A percentile compares a stretch with the other conserved stretches of the same genome.
Evolutionary conservation across 2,888 invertebrate genomes (phyloP).

Genomic region (Alloplasta piceator): DNA sequence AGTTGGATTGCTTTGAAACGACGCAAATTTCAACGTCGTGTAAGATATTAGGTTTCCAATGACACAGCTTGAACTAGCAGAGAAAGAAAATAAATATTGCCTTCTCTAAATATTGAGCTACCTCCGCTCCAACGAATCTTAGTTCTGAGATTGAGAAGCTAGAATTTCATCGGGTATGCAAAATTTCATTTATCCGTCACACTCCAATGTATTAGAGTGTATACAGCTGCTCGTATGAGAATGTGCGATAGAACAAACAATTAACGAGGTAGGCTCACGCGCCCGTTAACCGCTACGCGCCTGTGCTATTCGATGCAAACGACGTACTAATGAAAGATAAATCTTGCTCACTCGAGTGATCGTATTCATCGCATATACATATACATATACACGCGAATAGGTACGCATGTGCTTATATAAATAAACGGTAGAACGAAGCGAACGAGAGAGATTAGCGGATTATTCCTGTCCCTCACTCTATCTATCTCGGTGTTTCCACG

Average conservation of each 20-base stretch:
- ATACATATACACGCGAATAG: neutral
- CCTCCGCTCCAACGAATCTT: no score
- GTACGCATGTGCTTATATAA: neutral
- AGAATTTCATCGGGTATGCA: no score
- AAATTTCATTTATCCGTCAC: neutral
- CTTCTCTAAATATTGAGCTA: no score
- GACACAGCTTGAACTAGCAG: no score
- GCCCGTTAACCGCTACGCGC: slow-evolving; percentile 73
- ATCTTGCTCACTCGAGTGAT: slow-evolving; percentile 70
- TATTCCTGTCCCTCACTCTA: slow-evolving; percentile 27
- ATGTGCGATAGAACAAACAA: slow-evolving; percentile 75
- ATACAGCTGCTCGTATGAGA: neutral
- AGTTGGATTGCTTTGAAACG: no score
- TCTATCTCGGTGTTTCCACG: slow-evolving; percentile 24
- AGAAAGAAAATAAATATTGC: no score
- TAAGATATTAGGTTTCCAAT: no score
- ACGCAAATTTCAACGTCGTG: no score
- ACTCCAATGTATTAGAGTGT: slow-evolving; percentile 8
- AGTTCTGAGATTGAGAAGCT: no score
- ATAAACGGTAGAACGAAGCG: slow-evolving; percentile 22
- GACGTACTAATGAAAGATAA: slow-evolving; percentile 78
- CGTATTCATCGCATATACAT: slow-evolving; percentile 15
- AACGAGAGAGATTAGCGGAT: slow-evolving; percentile 59
- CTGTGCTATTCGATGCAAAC: slow-evolving; percentile 77
- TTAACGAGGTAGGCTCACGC: slow-evolving; percentile 72